A percentile compares a stretch with the other conserved stretches of the same genome.
phyloP scores from a whole-genome alignment of 2,888 invertebrate species.

The Pardosa pseudoannulata region DNA sequence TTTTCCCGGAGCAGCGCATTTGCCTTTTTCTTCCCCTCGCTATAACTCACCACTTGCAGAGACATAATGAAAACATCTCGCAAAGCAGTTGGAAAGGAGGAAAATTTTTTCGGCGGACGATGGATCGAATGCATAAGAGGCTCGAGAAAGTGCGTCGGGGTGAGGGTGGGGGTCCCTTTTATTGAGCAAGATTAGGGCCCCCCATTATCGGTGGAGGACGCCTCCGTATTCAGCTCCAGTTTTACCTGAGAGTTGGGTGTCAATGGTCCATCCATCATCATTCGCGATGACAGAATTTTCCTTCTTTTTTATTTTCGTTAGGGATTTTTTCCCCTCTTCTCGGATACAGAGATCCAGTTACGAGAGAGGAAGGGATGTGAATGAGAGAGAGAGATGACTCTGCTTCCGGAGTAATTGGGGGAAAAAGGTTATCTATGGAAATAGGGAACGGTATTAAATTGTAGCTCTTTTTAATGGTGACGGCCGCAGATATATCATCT shows the following conservation, averaged over 20 bases:
- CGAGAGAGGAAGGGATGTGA: slow-evolving; percentile 4
- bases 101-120: not conserved
- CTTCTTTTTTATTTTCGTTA: too few species aligned
- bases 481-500: not conserved
- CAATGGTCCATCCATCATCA: slow-evolving; percentile 63
- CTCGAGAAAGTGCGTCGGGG: too few species aligned
- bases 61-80: not conserved
- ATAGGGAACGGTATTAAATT: not conserved
- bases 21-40: not conserved
- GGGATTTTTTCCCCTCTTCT: not conserved
- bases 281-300: slow-evolving; percentile 48
- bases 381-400: not conserved
- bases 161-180: too few species aligned
- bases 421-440: slow-evolving; percentile 8
- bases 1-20: not conserved
- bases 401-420: not conserved
- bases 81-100: not conserved
- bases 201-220: slow-evolving; percentile 56
- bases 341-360: slow-evolving; percentile 8
- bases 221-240: slow-evolving; percentile 51
- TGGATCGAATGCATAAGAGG: slow-evolving; percentile 35
- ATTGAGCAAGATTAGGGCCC: slow-evolving; percentile 50
- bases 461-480: slow-evolving; percentile 5
- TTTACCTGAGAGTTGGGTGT: slow-evolving; percentile 67
- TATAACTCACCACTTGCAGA: not conserved